These are phyloP conservation scores for Microchrysa polita DNA, from an alignment of 2,888 invertebrate species.

Conservation along the genomic window DNA sequence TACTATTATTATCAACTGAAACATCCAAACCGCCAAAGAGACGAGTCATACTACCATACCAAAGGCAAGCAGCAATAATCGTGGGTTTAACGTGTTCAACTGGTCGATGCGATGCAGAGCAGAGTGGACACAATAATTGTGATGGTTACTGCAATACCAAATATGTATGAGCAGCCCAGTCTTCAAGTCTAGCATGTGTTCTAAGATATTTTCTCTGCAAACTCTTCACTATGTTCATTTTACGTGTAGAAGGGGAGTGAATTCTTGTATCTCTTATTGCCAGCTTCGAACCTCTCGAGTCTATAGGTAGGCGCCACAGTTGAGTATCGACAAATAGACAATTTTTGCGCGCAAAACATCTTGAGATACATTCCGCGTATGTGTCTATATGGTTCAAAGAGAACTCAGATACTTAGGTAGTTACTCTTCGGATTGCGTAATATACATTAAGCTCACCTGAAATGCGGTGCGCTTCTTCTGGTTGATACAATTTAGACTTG, in stretches of 20 bases:
- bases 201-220: not conserved
- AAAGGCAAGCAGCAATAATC: too few relatives aligned
- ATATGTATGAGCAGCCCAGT: slow-evolving; percentile 23
- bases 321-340: slow-evolving; percentile 15
- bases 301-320: not conserved
- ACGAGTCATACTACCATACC: too few relatives aligned
- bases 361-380: not conserved
- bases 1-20: not conserved
- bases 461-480: slow-evolving; percentile 5
- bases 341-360: slow-evolving; percentile 38
- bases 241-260: not conserved
- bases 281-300: not conserved
- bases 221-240: not conserved
- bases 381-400: not conserved
- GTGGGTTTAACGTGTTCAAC: too few relatives aligned
- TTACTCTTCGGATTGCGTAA: slow-evolving; percentile 33
- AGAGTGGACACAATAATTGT: not conserved
- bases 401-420: slow-evolving; percentile 1
- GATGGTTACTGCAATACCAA: slow-evolving; percentile 16
- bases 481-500: slow-evolving; percentile 34
- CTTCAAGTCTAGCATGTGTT: slow-evolving; percentile 9
- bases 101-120: slow-evolving; percentile 1
- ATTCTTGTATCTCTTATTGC: slow-evolving; percentile 2
- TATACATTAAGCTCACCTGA: slow-evolving; percentile 31
- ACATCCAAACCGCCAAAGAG: too few relatives aligned